Conservation (phyloP, 1,140 invertebrate species). For the Daktulosphaira vitifoliae region DNA sequence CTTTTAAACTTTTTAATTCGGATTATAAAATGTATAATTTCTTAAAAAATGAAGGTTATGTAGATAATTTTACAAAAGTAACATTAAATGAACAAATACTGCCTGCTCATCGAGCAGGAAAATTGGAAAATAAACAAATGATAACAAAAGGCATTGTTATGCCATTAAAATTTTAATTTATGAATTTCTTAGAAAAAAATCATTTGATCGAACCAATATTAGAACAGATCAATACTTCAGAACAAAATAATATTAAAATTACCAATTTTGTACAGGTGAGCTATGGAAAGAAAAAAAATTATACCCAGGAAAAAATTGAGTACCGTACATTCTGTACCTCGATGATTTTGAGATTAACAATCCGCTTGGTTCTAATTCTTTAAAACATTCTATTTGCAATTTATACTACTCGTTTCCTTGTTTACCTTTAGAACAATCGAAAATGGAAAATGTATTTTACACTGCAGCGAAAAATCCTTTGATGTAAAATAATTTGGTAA, state of each 20-base stretch:
- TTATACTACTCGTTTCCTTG: not conserved
- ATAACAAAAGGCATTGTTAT: not conserved
- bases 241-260: not conserved
- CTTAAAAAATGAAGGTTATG: not conserved
- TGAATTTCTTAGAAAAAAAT: not conserved
- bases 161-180: not conserved
- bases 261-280: not conserved
- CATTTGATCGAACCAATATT: not conserved
- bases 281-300: not conserved
- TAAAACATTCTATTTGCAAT: not conserved
- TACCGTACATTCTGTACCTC: not conserved
- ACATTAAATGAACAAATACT: not conserved
- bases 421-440: not conserved
- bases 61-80: no score
- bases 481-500: not conserved
- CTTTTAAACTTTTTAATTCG: not conserved
- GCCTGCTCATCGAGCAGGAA: not conserved
- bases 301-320: not conserved
- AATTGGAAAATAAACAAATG: not conserved
- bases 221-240: not conserved
- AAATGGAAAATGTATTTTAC: not conserved
- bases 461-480: not conserved
- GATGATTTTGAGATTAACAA: conserved; percentile 3
- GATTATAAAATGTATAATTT: not conserved
- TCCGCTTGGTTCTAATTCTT: not conserved